Conservation (phyloP, 2,797 vertebrate species). For the Valencia hispanica region DNA sequence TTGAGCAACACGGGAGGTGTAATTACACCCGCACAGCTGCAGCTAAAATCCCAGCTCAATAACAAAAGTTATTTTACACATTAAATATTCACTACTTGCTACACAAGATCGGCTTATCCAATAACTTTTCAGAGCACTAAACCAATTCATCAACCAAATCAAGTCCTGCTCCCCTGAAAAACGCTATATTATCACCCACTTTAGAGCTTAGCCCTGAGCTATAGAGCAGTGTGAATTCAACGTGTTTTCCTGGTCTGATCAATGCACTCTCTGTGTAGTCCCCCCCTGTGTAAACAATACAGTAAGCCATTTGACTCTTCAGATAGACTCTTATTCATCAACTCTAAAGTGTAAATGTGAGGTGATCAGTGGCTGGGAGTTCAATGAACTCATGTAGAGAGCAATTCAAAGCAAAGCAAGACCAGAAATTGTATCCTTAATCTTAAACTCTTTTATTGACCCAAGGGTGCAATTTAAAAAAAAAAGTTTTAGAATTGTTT, state of each 20-base stretch:
- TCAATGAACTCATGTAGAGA: constrained; percentile 42
- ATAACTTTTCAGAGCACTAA: constrained; percentile 66
- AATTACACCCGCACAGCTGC: constrained; percentile 67
- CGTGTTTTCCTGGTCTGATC: constrained; percentile 60
- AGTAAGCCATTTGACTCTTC: constrained; percentile 69
- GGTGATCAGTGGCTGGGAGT: constrained; percentile 38
- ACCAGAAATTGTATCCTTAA: constrained; percentile 26
- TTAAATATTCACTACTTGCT: constrained; percentile 76
- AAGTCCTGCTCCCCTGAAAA: constrained; percentile 63
- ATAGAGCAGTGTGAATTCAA: constrained; percentile 53
- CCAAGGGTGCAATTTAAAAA: constrained; percentile 20
- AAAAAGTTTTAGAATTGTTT: constrained; percentile 32
- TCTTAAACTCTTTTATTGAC: constrained; percentile 21
- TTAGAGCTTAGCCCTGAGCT: constrained; percentile 46
- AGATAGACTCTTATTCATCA: constrained; percentile 69
- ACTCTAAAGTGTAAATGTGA: constrained; percentile 57
- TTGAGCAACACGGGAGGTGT: constrained; percentile 50
- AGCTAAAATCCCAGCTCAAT: constrained; percentile 72
- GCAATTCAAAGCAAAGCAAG: constrained; percentile 24
- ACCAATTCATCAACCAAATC: constrained; percentile 74
- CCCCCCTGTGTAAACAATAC: constrained; percentile 72
- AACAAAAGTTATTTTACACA: constrained; percentile 73
- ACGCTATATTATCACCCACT: constrained; percentile 60
- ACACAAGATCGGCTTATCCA: constrained; percentile 60
- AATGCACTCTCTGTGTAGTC: constrained; percentile 62